phyloP scores from a whole-genome alignment of 2,113 vertebrate genomes.

The Osmerus mordax region DNA sequence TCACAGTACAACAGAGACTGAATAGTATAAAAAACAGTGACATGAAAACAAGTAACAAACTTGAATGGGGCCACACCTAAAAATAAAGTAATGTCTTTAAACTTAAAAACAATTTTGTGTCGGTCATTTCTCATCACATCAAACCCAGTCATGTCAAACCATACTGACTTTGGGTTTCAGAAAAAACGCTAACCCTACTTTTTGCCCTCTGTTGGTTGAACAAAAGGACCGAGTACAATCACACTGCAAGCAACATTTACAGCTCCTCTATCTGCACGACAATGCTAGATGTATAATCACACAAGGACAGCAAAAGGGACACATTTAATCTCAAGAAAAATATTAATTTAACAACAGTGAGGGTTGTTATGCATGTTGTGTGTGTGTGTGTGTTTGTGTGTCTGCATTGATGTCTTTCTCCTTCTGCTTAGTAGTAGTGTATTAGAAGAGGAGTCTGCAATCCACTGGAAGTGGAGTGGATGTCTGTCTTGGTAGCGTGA shows the following conservation, averaged over 20 bases:
- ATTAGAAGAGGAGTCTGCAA: slow-evolving; percentile 55
- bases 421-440: slow-evolving; percentile 37
- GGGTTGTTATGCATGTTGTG: not conserved
- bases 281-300: slow-evolving; percentile 10
- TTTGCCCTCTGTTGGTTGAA: slow-evolving; percentile 23
- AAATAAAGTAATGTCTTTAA: slow-evolving; percentile 13
- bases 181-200: slow-evolving; percentile 36
- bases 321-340: not conserved
- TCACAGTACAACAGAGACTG: slow-evolving; percentile 63
- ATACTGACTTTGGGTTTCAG: slow-evolving; percentile 41
- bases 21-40: slow-evolving; percentile 63
- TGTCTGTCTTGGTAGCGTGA: not conserved
- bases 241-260: slow-evolving; percentile 51
- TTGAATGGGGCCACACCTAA: slow-evolving; percentile 44
- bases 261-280: slow-evolving; percentile 9
- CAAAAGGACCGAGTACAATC: slow-evolving; percentile 41
- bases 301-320: not conserved
- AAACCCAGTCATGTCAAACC: slow-evolving; percentile 25
- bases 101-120: not conserved
- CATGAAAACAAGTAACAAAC: slow-evolving; percentile 50
- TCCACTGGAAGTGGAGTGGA: not conserved
- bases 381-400: slow-evolving; percentile 28
- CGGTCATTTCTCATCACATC: not conserved
- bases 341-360: slow-evolving; percentile 25
- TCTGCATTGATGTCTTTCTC: not conserved